A percentile compares a stretch with the other conserved stretches of the same genome.
Conservation (phyloP, 2,113 vertebrate species). For the Gulo gulo region DNA sequence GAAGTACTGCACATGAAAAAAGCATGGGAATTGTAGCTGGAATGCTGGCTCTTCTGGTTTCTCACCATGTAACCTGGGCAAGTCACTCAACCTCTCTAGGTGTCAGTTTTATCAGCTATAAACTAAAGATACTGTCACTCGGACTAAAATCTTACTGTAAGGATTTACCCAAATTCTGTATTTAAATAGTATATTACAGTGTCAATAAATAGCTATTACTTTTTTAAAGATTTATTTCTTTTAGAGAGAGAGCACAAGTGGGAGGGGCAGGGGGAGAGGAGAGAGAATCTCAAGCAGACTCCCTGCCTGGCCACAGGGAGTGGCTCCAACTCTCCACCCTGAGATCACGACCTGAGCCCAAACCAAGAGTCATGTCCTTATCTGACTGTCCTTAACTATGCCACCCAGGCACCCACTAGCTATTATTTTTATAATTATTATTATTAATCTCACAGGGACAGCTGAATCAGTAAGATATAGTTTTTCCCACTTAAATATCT, state of each 20-base stretch:
- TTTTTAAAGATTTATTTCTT: not conserved
- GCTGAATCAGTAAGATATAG: not conserved
- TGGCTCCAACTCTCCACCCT: not conserved
- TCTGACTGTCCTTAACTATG: not conserved
- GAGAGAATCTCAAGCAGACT: not conserved
- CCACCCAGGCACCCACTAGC: not conserved
- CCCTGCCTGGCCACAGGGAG: not conserved
- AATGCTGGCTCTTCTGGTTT: not conserved
- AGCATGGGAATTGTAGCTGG: fast-evolving
- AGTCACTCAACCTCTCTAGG: not conserved
- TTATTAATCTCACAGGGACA: not conserved
- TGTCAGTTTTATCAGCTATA: not conserved
- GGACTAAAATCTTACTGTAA: not conserved
- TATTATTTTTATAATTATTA: not conserved
- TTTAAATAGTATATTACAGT: not conserved
- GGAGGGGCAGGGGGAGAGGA: not conserved
- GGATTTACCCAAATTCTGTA: not conserved
- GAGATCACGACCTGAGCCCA: not conserved
- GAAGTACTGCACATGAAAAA: not conserved
- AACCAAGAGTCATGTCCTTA: not conserved
- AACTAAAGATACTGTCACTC: not conserved
- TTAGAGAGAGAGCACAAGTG: not conserved
- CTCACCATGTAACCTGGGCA: not conserved
- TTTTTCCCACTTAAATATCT: not conserved
- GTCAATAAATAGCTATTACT: not conserved